phyloP scores from a whole-genome alignment of 2,888 invertebrate genomes.

The Pocota personata region DNA sequence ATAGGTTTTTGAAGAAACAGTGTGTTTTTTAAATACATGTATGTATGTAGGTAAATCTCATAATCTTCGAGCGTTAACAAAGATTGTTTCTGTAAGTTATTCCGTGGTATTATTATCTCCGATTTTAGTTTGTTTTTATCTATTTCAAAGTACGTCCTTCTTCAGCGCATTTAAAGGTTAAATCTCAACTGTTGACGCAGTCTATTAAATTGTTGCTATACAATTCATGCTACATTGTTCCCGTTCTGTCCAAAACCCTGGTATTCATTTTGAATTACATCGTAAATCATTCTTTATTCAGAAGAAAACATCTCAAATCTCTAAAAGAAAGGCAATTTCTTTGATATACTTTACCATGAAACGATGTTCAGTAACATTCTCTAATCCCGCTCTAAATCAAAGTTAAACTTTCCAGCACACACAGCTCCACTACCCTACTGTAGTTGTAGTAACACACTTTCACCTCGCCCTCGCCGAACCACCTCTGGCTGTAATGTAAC shows the following conservation, averaged over 20 bases:
- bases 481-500: constrained; percentile 51
- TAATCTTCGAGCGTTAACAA: too few species aligned
- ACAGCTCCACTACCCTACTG: not conserved
- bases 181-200: not conserved
- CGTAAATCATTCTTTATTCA: constrained; percentile 37
- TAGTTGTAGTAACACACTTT: constrained; percentile 3
- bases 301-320: constrained; percentile 18
- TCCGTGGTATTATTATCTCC: too few species aligned
- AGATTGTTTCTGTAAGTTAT: too few species aligned
- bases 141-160: too few species aligned
- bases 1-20: too few species aligned
- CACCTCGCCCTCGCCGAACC: not conserved
- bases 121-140: too few species aligned
- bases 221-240: not conserved
- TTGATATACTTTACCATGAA: not conserved
- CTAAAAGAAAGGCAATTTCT: constrained; percentile 36
- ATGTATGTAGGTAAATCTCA: too few species aligned
- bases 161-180: not conserved
- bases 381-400: constrained; percentile 47
- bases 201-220: not conserved
- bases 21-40: too few species aligned
- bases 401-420: constrained; percentile 18
- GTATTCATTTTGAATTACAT: not conserved
- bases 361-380: not conserved
- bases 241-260: not conserved